Percentiles rank a stretch among this genome's conserved stretches.
Conservation (phyloP, 2,888 invertebrate species). For the Dromius quadrimaculatus region DNA sequence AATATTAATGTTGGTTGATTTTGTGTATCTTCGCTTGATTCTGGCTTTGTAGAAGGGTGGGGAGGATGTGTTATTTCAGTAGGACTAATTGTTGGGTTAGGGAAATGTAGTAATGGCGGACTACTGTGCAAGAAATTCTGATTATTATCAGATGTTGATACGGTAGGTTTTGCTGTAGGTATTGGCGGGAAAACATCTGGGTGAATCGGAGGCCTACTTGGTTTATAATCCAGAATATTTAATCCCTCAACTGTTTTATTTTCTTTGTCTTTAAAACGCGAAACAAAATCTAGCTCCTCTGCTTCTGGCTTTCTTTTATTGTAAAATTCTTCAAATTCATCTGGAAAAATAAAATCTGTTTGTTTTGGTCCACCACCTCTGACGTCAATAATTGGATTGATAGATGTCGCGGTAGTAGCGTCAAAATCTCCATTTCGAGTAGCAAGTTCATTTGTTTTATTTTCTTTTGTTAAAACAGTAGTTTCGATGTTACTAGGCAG, state of each 20-base stretch:
- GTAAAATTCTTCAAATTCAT: conserved; percentile 7
- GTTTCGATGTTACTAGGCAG: not conserved
- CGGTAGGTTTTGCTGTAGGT: not conserved
- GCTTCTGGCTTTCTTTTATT: not conserved
- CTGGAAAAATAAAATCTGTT: conserved; percentile 8
- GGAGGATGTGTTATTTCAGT: not conserved
- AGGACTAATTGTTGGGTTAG: not conserved
- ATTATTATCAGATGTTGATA: not conserved
- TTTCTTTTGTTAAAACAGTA: not conserved
- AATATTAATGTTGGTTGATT: not conserved
- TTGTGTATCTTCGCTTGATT: not conserved
- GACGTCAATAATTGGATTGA: not conserved
- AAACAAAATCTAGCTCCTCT: not conserved
- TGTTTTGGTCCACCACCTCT: not conserved
- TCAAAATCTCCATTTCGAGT: not conserved
- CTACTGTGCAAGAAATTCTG: not conserved
- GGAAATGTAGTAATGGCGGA: not conserved
- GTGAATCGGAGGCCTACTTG: conserved; percentile 47
- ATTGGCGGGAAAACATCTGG: conserved; percentile 33
- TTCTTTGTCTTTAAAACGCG: conserved; percentile 4
- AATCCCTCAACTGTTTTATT: not conserved
- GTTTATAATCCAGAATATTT: conserved; percentile 53
- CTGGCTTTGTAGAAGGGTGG: not conserved
- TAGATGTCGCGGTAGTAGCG: not conserved
- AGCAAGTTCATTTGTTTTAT: not conserved